phyloP scores from a whole-genome alignment of 2,113 vertebrate genomes.

The Colossoma macropomum region DNA sequence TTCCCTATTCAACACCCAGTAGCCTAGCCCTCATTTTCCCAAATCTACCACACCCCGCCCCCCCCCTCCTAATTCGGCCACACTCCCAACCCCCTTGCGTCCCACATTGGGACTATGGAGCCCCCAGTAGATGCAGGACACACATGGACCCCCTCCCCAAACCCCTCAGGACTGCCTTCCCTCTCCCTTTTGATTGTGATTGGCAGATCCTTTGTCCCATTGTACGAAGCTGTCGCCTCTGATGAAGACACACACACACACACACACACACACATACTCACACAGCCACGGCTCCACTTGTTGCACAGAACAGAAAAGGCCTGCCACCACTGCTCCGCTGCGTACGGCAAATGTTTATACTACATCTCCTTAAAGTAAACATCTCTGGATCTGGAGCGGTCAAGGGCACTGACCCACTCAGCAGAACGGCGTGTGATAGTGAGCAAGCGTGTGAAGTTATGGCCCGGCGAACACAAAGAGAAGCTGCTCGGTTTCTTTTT shows the following conservation, averaged over 20 bases:
- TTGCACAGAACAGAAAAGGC: background rate
- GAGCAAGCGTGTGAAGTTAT: background rate
- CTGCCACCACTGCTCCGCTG: background rate
- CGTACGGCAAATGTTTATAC: no score
- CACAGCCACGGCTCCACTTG: slow-evolving; percentile 19
- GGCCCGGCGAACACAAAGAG: background rate
- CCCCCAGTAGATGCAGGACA: slow-evolving; percentile 69
- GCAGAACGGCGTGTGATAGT: background rate
- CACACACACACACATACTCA: slow-evolving; percentile 39
- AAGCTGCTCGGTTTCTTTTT: slow-evolving; percentile 24
- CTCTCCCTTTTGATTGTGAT: slow-evolving; percentile 78
- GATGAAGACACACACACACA: slow-evolving; percentile 80
- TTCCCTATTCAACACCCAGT: slow-evolving; percentile 69
- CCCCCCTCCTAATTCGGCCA: slow-evolving; percentile 65
- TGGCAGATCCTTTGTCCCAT: slow-evolving; percentile 82
- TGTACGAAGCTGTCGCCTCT: slow-evolving; percentile 80
- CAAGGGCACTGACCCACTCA: background rate
- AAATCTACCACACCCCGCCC: slow-evolving; percentile 65
- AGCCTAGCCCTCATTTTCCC: slow-evolving; percentile 70
- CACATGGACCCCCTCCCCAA: slow-evolving; percentile 39
- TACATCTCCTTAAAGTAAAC: background rate
- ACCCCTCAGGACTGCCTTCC: slow-evolving; percentile 38
- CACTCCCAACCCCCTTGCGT: slow-evolving; percentile 60
- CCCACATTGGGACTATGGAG: slow-evolving; percentile 69
- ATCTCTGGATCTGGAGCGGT: background rate